Conservation (phyloP, 2,113 vertebrate genomes). For the Benitochromis conjunctus region DNA sequence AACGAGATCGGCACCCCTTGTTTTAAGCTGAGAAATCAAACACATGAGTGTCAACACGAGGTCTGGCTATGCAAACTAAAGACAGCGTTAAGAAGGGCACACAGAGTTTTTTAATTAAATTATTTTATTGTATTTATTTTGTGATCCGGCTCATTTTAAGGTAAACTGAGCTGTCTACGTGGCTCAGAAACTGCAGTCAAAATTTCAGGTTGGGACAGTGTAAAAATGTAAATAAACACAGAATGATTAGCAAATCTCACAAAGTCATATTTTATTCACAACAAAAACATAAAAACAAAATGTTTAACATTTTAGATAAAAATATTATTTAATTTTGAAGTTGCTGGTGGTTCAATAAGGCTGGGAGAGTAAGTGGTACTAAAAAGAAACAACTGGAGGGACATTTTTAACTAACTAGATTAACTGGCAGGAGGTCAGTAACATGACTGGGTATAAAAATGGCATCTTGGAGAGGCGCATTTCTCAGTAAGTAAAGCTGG, state of each 20-base stretch:
- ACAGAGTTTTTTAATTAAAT: neutral
- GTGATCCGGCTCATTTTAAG: rapidly evolving
- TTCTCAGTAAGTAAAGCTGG: no score
- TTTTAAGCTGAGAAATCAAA: neutral
- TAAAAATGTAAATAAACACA: neutral
- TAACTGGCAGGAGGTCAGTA: no score
- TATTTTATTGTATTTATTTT: neutral
- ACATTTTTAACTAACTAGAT: no score
- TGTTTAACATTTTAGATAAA: no score
- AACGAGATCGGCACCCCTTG: neutral
- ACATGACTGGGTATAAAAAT: no score
- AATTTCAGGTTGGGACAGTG: neutral
- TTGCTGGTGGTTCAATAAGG: neutral
- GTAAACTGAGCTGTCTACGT: neutral
- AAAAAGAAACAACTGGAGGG: no score
- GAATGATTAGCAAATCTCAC: neutral
- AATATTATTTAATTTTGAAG: no score
- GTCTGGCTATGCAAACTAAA: neutral
- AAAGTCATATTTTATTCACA: neutral
- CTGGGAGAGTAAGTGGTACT: neutral
- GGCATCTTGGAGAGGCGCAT: no score
- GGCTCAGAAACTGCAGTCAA: neutral
- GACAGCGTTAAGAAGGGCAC: neutral
- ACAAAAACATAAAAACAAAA: neutral
- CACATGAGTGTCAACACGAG: neutral